Percentiles rank a stretch among this genome's conserved stretches.
These are phyloP conservation scores for Nematolebias whitei DNA, from an alignment of 2,113 vertebrate species.

Conservation along the genomic window DNA sequence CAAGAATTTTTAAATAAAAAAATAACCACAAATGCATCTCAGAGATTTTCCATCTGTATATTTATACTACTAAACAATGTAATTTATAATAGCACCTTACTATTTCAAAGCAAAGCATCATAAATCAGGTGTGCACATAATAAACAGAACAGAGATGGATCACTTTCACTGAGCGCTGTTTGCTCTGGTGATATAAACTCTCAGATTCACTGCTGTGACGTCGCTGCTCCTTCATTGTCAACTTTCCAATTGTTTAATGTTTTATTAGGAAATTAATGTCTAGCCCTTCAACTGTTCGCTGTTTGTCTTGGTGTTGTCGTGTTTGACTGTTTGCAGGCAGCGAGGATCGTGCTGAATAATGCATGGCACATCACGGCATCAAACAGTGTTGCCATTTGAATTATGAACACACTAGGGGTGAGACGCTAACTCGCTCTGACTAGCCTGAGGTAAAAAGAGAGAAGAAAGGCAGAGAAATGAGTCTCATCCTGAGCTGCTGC, in stretches of 20 bases:
- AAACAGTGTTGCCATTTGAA: constrained; percentile 78
- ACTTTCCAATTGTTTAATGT: constrained; percentile 65
- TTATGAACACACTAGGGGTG: constrained; percentile 76
- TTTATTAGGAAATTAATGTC: constrained; percentile 75
- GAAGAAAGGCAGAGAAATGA: constrained; percentile 44
- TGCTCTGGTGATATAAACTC: constrained; percentile 12
- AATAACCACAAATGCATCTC: background rate
- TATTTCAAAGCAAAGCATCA: background rate
- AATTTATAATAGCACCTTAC: background rate
- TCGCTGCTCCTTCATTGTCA: constrained; percentile 51
- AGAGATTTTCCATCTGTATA: background rate
- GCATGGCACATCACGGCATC: constrained; percentile 64
- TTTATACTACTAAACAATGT: background rate
- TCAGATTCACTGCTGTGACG: constrained; percentile 38
- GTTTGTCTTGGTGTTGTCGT: constrained; percentile 56
- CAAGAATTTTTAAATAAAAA: background rate
- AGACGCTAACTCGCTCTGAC: constrained; percentile 71
- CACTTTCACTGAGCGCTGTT: constrained; percentile 13
- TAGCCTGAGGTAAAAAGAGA: constrained; percentile 58
- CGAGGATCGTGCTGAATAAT: constrained; percentile 78
- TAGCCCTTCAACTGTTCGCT: constrained; percentile 71
- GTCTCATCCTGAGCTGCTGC: constrained; percentile 52
- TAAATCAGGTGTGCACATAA: background rate
- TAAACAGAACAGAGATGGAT: background rate
- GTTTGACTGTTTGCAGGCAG: constrained; percentile 76